Base-by-base conservation (phyloP, 2,797 vertebrate species). In the Labroides dimidiatus region DNA sequence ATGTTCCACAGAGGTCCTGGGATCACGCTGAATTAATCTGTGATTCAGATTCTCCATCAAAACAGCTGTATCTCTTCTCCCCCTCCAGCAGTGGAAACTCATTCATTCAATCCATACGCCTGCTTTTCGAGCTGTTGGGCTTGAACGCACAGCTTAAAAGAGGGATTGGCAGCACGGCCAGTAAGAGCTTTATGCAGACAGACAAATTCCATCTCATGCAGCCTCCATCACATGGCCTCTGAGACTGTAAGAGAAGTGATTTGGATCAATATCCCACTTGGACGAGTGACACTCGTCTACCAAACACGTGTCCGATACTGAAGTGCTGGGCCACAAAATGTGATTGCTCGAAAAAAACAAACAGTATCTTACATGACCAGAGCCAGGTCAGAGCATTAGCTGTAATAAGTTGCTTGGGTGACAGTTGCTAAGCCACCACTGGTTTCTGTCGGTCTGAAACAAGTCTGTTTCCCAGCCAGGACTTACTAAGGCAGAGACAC, bases 261-360 rank as follows among this genome's bases (percentile, higher is more conserved):
- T 65, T 59, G 44, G 72, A 89, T 93, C 86, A 79, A 91, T 90
- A 77, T 72, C 51, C 52, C 8, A 47, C 64, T 68, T 54, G 49
- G 50, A 77, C 15, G 17, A 51, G 58, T 64, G 83, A 65, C 63
- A 73, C 47, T 74, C 10, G n/a, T 65, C 58, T 27, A 23, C 21
- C 12, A 49, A 49, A 75, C 87, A 92, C 80, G 66, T 91, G 89
- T 82, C 64, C 48, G 37, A 64, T 51, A 65, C 6, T 6, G 23
- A 68, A 76, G 36, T 20, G 42, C 24, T 41, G n/a, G 11, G 0
- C 47, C 13, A 19, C 30, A 58, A 54, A 77, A 57, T 63, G 62
- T 23, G 52, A 82, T 56, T 19, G 47, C 76, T 72, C 19, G 42
- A 62, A 70, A 65, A 36, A 24, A 70, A 65, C 39, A 80, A 77